Evolutionary conservation across 2,888 invertebrate species (phyloP).

Genomic region (Amiota mariae): DNA sequence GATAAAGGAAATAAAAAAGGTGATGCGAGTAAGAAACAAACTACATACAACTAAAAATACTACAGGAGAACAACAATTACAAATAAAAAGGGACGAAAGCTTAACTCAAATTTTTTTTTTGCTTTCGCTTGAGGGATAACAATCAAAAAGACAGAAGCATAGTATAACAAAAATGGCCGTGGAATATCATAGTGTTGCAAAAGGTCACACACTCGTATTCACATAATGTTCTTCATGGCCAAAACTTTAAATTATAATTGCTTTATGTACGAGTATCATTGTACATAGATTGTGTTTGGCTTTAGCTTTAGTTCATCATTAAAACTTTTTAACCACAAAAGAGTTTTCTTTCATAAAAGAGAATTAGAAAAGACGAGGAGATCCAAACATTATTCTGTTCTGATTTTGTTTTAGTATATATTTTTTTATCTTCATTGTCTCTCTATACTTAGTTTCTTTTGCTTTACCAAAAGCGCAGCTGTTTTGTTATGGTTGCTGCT

Average conservation of each 20-base stretch:
- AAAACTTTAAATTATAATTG: conserved; percentile 11
- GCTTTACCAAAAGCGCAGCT: conserved; percentile 55
- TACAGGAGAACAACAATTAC: no score
- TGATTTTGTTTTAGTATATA: no score
- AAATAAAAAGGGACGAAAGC: conserved; percentile 9
- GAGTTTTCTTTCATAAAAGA: no score
- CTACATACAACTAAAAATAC: no score
- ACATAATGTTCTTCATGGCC: neutral
- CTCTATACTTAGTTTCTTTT: no score
- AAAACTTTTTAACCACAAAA: conserved; percentile 19
- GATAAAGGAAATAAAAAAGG: neutral
- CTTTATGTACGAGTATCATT: neutral
- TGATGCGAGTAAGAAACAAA: neutral
- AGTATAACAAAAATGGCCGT: no score
- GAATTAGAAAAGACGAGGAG: no score
- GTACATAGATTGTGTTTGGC: neutral
- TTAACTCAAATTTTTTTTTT: neutral
- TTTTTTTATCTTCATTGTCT: no score
- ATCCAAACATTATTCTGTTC: no score
- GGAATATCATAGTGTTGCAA: no score
- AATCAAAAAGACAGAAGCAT: no score
- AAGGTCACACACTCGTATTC: no score
- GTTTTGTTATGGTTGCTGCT: conserved; percentile 58
- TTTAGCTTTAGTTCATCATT: conserved; percentile 20
- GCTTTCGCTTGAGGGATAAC: neutral